phyloP scores from a whole-genome alignment of 2,888 invertebrate genomes.

The Biston stratarius region DNA sequence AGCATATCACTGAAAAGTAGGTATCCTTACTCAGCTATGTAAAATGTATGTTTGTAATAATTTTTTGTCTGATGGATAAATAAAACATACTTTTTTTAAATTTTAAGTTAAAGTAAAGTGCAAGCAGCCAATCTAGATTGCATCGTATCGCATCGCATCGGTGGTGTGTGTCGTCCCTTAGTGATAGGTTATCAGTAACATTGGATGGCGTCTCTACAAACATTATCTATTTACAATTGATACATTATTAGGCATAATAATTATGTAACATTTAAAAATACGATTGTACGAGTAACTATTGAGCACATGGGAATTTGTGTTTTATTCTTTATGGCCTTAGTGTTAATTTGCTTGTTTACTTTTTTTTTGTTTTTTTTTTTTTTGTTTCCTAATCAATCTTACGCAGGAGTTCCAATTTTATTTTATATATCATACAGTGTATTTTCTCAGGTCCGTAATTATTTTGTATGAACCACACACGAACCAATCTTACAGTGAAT shows the following conservation, averaged over 20 bases:
- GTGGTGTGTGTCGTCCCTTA: neutral
- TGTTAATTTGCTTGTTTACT: neutral
- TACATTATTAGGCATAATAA: conserved; percentile 1
- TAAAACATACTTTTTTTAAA: too few relatives aligned
- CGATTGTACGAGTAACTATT: neutral
- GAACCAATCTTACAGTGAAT: too few relatives aligned
- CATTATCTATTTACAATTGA: conserved; percentile 15
- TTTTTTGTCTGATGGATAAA: too few relatives aligned
- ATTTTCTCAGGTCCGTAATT: neutral
- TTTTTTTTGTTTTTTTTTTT: neutral
- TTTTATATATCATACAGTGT: neutral
- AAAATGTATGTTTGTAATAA: too few relatives aligned
- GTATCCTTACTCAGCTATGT: too few relatives aligned
- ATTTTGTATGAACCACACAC: neutral
- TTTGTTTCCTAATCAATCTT: neutral
- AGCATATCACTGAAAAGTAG: too few relatives aligned
- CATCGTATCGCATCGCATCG: neutral
- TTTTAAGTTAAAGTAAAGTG: too few relatives aligned
- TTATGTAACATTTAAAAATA: conserved; percentile 5
- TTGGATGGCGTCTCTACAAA: conserved; percentile 18
- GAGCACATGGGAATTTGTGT: neutral
- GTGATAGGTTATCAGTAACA: conserved; percentile 32
- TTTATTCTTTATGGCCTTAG: neutral
- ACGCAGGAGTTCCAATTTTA: neutral
- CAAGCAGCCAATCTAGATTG: too few relatives aligned